These are phyloP conservation scores for Erebia epiphron DNA, from an alignment of 2,888 invertebrate species.

Conservation along the genomic window DNA sequence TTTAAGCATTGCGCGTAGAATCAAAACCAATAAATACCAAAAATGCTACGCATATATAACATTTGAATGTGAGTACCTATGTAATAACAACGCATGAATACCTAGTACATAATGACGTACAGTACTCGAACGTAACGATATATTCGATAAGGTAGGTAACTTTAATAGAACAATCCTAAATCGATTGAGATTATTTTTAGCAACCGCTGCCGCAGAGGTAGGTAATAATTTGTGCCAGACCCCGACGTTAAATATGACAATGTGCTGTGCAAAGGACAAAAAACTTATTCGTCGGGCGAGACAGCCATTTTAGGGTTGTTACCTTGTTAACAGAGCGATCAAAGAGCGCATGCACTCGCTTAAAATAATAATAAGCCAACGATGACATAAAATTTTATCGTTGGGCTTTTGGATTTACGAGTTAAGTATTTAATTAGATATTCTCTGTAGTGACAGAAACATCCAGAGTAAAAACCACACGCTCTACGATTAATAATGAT, in stretches of 20 bases:
- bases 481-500: not conserved
- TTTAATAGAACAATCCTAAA: not conserved
- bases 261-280: conserved; percentile 33
- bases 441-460: conserved; percentile 1
- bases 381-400: conserved; percentile 1
- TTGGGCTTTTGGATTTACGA: conserved; percentile 1
- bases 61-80: not conserved
- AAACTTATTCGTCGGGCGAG: conserved; percentile 30
- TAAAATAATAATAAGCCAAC: conserved; percentile 3
- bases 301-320: conserved; percentile 35
- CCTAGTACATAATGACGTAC: not conserved
- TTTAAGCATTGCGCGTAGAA: not conserved
- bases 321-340: conserved; percentile 27
- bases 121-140: too few species aligned
- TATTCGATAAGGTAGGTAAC: not conserved
- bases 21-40: not conserved
- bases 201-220: conserved; percentile 2
- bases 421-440: not conserved
- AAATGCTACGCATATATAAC: not conserved
- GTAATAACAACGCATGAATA: not conserved
- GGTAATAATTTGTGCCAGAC: conserved; percentile 20
- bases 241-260: conserved; percentile 35
- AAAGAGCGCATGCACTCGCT: conserved; percentile 7
- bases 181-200: conserved; percentile 21
- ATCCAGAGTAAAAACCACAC: not conserved